These are phyloP conservation scores for Cyclura pinguis DNA, from an alignment of 2,797 vertebrate species.

Conservation along the genomic window DNA sequence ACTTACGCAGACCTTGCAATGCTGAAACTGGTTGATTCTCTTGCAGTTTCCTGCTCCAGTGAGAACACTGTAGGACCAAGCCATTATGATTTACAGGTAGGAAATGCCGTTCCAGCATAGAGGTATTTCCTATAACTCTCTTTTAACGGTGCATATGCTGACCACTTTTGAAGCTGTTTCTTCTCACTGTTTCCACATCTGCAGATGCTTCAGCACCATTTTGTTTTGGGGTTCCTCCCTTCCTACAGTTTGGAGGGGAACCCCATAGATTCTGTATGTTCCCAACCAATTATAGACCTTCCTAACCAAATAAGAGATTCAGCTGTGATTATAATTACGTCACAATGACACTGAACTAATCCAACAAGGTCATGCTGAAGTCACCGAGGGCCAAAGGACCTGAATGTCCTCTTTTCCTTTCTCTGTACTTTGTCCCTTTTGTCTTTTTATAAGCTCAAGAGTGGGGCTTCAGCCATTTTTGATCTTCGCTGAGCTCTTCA, in stretches of 20 bases:
- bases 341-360: too few species aligned
- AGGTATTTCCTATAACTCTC: not conserved
- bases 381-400: not conserved
- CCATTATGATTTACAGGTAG: not conserved
- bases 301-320: not conserved
- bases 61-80: not conserved
- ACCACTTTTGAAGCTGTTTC: not conserved
- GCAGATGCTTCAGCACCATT: not conserved
- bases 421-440: not conserved
- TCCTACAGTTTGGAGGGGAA: too few species aligned
- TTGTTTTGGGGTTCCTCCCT: not conserved
- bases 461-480: not conserved
- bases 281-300: not conserved
- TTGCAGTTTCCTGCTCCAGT: conserved; percentile 22
- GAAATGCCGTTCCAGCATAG: not conserved
- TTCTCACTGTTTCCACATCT: not conserved
- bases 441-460: not conserved
- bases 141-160: not conserved
- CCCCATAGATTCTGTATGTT: too few species aligned
- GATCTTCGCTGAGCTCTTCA: not conserved
- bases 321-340: too few species aligned
- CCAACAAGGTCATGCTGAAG: not conserved
- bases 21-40: not conserved
- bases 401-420: not conserved
- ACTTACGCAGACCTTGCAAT: not conserved